Conservation (phyloP, 2,113 vertebrate species). For the Heloderma charlesbogerti region DNA sequence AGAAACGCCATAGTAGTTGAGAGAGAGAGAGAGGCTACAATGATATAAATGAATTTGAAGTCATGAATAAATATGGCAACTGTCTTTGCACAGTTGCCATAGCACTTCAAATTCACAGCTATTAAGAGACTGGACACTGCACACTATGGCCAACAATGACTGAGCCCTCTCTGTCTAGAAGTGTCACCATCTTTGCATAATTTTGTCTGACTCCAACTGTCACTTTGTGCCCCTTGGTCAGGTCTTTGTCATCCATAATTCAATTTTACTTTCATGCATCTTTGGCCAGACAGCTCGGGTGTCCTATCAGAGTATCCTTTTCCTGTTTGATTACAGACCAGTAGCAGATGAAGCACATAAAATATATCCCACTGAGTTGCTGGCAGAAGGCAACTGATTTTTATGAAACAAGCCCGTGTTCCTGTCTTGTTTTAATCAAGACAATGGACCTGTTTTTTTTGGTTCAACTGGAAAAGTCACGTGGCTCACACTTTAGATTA, state of each 20-base stretch:
- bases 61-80: conserved; percentile 16
- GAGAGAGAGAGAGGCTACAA: no score
- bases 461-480: conserved; percentile 30
- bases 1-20: no score
- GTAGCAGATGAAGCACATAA: conserved; percentile 17
- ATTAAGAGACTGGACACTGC: neutral
- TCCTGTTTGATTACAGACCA: conserved; percentile 6
- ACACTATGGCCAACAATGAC: neutral
- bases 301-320: neutral
- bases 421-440: conserved; percentile 29
- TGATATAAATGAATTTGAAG: neutral
- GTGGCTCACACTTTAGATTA: conserved; percentile 59
- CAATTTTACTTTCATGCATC: neutral
- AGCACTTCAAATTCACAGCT: neutral
- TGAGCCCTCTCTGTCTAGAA: neutral
- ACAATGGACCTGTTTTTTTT: neutral
- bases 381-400: conserved; percentile 16
- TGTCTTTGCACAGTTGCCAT: neutral
- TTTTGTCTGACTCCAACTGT: neutral
- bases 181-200: neutral
- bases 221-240: neutral
- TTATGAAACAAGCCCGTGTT: conserved; percentile 32
- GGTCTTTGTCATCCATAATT: conserved; percentile 6
- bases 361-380: neutral
- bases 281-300: neutral